A percentile compares a stretch with the other conserved stretches of the same genome.
Conservation (phyloP, 2,888 invertebrate genomes). For the Melanchra persicariae region DNA sequence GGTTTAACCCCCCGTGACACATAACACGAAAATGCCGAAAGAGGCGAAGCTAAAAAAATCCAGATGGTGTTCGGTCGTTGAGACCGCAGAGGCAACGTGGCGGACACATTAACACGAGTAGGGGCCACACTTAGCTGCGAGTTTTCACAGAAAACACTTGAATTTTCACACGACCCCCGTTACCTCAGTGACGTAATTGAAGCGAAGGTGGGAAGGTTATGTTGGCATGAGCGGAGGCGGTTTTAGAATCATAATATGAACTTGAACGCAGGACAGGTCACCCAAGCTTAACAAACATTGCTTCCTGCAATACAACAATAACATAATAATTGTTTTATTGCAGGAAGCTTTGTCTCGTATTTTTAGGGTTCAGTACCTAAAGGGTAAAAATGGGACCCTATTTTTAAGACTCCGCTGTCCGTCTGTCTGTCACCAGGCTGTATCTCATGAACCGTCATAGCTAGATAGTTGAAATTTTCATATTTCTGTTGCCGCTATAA, state of each 20-base stretch:
- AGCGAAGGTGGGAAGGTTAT: slow-evolving; percentile 38
- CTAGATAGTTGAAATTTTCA: too few species aligned
- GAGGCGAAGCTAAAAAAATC: slow-evolving; percentile 47
- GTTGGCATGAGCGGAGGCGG: slow-evolving; percentile 42
- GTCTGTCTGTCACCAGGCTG: too few species aligned
- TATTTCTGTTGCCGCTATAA: too few species aligned
- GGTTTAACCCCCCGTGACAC: slow-evolving; percentile 43
- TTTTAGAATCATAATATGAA: slow-evolving; percentile 8
- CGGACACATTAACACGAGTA: slow-evolving; percentile 61
- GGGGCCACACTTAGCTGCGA: slow-evolving; percentile 51
- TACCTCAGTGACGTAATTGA: slow-evolving; percentile 67
- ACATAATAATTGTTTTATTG: too few species aligned
- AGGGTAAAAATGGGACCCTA: too few species aligned
- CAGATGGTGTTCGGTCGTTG: slow-evolving; percentile 40
- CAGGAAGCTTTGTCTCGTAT: too few species aligned
- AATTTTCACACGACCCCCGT: slow-evolving; percentile 65
- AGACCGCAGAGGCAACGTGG: slow-evolving; percentile 55
- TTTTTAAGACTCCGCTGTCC: too few species aligned
- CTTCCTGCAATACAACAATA: too few species aligned
- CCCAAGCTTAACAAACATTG: not conserved
- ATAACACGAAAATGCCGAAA: slow-evolving; percentile 47
- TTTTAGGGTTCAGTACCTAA: too few species aligned
- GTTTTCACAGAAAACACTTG: slow-evolving; percentile 63
- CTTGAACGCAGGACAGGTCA: not conserved
- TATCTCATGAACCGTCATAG: too few species aligned